Conservation (phyloP, 1,140 invertebrate genomes). For the Brachionus asplanchnoidis region DNA sequence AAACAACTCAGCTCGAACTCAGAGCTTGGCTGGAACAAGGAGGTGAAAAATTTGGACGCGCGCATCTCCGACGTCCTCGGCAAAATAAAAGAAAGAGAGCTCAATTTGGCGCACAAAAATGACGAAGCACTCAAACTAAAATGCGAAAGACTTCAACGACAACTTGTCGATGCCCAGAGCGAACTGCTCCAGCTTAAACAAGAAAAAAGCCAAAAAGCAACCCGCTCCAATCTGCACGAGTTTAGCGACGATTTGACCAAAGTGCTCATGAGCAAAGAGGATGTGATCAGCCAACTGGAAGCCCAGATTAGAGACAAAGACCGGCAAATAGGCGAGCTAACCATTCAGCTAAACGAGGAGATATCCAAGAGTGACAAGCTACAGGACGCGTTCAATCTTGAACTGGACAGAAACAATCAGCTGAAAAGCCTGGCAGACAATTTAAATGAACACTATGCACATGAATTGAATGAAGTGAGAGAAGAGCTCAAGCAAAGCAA, state of each 20-base stretch:
- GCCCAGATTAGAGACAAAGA: constrained; percentile 30
- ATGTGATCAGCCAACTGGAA: constrained; percentile 33
- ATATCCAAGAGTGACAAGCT: not conserved
- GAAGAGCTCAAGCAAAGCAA: not conserved
- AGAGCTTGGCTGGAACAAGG: not conserved
- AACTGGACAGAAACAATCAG: not conserved
- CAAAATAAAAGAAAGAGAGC: constrained; percentile 16
- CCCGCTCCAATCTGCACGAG: not conserved
- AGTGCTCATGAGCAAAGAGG: constrained; percentile 37
- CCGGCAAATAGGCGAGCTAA: not conserved
- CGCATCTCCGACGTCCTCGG: not conserved
- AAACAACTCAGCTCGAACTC: not conserved
- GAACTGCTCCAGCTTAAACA: not conserved
- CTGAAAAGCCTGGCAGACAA: not conserved
- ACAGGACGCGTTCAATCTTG: constrained; percentile 5
- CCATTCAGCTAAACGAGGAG: not conserved
- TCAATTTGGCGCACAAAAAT: not conserved
- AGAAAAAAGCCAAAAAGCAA: not conserved
- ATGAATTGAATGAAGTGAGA: not conserved
- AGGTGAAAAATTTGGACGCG: not conserved
- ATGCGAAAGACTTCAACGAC: not conserved
- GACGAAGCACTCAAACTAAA: not conserved
- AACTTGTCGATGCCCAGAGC: not conserved
- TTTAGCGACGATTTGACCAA: constrained; percentile 30
- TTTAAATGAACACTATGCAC: not conserved